These are phyloP conservation scores for Ecliptopera silaceata DNA, from an alignment of 2,888 invertebrate species.

Conservation along the genomic window DNA sequence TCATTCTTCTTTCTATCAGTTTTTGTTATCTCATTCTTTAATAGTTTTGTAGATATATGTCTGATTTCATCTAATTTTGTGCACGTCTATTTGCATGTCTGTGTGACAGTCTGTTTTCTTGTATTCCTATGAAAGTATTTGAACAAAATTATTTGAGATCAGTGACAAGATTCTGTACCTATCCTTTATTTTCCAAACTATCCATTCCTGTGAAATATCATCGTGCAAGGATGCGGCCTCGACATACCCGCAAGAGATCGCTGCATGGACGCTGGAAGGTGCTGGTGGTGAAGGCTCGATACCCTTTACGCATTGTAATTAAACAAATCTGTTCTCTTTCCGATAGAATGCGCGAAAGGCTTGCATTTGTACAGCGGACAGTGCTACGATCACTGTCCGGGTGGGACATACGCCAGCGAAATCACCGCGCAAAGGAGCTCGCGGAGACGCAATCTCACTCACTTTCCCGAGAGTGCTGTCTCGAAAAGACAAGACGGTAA, in stretches of 20 bases:
- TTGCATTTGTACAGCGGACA: constrained; percentile 83
- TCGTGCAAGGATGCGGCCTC: constrained; percentile 62
- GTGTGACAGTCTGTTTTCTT: constrained; percentile 53
- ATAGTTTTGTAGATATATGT: constrained; percentile 36
- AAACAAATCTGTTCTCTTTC: constrained; percentile 71
- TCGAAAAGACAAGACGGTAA: constrained; percentile 59
- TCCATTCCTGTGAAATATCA: constrained; percentile 52
- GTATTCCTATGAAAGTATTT: constrained; percentile 29
- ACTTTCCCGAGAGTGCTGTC: constrained; percentile 53
- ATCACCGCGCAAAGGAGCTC: constrained; percentile 63
- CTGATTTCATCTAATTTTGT: constrained; percentile 81
- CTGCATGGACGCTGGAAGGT: constrained; percentile 78
- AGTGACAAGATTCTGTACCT: constrained; percentile 77
- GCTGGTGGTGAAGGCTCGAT: constrained; percentile 71
- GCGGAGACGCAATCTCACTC: constrained; percentile 71
- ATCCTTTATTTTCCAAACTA: constrained; percentile 51
- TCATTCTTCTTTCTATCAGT: constrained; percentile 28
- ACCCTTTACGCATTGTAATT: constrained; percentile 54
- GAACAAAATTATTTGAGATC: constrained; percentile 79
- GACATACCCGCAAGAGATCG: constrained; percentile 64
- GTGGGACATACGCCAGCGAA: constrained; percentile 74
- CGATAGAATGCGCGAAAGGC: constrained; percentile 86
- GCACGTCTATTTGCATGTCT: constrained; percentile 59
- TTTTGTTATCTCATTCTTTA: constrained; percentile 30
- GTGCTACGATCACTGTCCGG: constrained; percentile 85